Percentiles rank a stretch among this genome's conserved stretches.
phyloP scores from a whole-genome alignment of 2,888 invertebrate genomes.

The Cheilosia variabilis region DNA sequence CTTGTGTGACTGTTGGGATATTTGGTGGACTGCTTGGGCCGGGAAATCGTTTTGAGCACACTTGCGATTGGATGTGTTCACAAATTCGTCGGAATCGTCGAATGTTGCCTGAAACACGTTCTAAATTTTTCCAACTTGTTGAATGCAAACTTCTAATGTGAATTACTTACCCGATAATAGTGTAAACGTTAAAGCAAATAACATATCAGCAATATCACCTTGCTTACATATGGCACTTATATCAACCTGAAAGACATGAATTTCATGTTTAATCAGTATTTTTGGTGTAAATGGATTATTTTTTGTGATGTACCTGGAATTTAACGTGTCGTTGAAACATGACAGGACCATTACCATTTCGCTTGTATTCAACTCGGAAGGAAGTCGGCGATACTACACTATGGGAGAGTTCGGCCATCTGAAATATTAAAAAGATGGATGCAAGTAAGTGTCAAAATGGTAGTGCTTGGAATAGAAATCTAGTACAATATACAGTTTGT shows the following conservation, averaged over 20 bases:
- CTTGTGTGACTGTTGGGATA: constrained; percentile 83
- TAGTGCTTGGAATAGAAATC: no score
- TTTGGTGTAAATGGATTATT: neutral
- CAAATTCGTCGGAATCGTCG: constrained; percentile 97
- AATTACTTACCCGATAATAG: constrained; percentile 91
- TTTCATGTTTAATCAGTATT: neutral
- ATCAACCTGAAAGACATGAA: constrained; percentile 90
- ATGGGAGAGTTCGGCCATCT: constrained; percentile 98
- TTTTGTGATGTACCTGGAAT: constrained; percentile 88
- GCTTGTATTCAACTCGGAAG: constrained; percentile 98
- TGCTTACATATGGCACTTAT: constrained; percentile 93
- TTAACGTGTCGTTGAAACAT: constrained; percentile 98
- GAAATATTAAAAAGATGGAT: constrained; percentile 68
- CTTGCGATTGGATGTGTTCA: constrained; percentile 96
- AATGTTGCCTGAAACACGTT: constrained; percentile 90
- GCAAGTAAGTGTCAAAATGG: neutral
- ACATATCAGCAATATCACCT: constrained; percentile 86
- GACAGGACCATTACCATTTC: constrained; percentile 96
- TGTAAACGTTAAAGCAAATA: constrained; percentile 97
- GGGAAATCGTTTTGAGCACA: constrained; percentile 85
- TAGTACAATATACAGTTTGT: no score
- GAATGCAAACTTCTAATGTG: constrained; percentile 10
- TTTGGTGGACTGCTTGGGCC: constrained; percentile 83
- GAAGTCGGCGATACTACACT: constrained; percentile 99
- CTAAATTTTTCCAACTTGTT: constrained; percentile 47